phyloP scores from a whole-genome alignment of 2,797 vertebrate species.

The Okamejei kenojei region DNA sequence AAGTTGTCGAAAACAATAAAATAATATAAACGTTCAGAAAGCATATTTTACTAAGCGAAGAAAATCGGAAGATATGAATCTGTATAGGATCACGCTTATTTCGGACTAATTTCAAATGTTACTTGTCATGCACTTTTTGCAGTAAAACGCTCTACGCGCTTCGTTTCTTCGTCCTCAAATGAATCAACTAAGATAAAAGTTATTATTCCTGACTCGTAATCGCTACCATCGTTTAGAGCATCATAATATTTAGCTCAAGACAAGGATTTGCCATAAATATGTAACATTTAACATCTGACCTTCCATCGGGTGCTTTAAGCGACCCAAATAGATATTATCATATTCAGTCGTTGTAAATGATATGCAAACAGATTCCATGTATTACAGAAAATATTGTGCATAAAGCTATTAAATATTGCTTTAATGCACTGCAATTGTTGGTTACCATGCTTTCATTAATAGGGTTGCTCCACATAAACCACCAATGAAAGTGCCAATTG shows the following conservation, averaged over 20 bases:
- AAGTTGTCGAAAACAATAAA: not conserved
- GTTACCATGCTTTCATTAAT: slow-evolving; percentile 9
- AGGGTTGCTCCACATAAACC: slow-evolving; percentile 32
- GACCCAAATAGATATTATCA: not conserved
- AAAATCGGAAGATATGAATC: not conserved
- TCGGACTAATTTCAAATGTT: not conserved
- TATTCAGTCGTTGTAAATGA: not conserved
- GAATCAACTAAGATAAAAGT: not conserved
- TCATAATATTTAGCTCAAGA: not conserved
- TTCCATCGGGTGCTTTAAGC: not conserved
- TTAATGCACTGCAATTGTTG: not conserved
- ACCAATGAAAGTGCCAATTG: slow-evolving; percentile 46
- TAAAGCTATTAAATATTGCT: not conserved
- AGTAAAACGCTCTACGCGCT: not conserved
- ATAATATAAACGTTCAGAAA: not conserved
- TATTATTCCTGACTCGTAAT: not conserved
- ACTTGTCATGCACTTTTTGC: no score
- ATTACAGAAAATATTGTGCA: no score
- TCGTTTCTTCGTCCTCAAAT: not conserved
- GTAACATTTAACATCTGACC: not conserved
- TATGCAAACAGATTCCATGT: not conserved
- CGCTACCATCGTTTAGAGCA: not conserved
- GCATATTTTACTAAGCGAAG: no score
- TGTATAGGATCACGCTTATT: no score
- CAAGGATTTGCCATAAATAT: not conserved